Evolutionary conservation across 2,888 invertebrate species (phyloP).

Genomic region (Taenaris catops): DNA sequence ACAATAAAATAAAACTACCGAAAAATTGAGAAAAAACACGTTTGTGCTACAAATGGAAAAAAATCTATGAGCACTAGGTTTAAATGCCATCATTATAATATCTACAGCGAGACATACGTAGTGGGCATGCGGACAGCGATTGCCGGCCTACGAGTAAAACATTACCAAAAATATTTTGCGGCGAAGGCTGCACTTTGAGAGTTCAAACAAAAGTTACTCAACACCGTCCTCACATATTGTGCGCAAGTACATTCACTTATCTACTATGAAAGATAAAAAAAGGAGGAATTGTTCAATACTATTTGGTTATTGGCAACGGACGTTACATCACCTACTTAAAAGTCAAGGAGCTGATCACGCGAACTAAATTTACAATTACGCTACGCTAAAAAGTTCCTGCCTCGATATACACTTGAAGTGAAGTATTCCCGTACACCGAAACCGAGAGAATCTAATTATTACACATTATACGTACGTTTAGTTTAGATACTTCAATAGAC

Average conservation of each 20-base stretch:
- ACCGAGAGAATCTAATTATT: conserved; percentile 26
- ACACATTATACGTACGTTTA: conserved; percentile 22
- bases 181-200: conserved; percentile 47
- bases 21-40: conserved; percentile 49
- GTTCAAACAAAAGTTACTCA: conserved; percentile 33
- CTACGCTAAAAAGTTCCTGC: conserved; percentile 33
- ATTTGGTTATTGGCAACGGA: conserved; percentile 70
- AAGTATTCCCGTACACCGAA: conserved; percentile 20
- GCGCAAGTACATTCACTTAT: conserved; percentile 67
- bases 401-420: conserved; percentile 13
- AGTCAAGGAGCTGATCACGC: conserved; percentile 44
- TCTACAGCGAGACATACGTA: conserved; percentile 44
- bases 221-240: conserved; percentile 49
- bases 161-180: conserved; percentile 73
- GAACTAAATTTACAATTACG: conserved; percentile 37
- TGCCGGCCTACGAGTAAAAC: conserved; percentile 40
- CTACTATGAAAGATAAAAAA: conserved; percentile 63
- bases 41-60: conserved; percentile 60
- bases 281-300: conserved; percentile 65
- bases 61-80: conserved; percentile 60
- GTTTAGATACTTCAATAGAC: conserved; percentile 44
- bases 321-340: conserved; percentile 43
- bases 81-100: conserved; percentile 56
- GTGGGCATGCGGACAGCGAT: conserved; percentile 30
- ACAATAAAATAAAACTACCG: conserved; percentile 44